Evolutionary conservation across 2,797 vertebrate species (phyloP).

Genomic region (Bucorvus abyssinicus): DNA sequence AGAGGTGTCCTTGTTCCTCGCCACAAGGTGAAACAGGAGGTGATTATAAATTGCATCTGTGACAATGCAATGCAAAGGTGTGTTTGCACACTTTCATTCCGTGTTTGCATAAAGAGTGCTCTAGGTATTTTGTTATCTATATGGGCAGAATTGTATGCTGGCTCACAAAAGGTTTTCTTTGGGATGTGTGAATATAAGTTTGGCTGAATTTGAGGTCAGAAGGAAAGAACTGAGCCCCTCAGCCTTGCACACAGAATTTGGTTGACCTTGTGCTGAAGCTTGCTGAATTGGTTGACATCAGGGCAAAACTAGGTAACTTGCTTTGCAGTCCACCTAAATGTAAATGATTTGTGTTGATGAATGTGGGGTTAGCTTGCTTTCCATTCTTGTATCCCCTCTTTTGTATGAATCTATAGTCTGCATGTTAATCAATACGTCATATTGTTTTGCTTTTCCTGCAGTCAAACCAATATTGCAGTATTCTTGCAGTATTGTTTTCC

Average conservation of each 20-base stretch:
- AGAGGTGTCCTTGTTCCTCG: background rate
- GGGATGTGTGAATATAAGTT: rapidly evolving
- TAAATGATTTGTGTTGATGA: background rate
- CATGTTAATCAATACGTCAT: background rate
- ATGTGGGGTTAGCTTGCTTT: background rate
- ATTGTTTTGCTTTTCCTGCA: background rate
- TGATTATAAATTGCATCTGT: background rate
- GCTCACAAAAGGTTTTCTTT: background rate
- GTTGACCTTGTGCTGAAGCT: background rate
- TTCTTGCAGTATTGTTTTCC: background rate
- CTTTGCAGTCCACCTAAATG: background rate
- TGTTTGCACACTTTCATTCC: background rate
- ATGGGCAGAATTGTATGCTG: background rate
- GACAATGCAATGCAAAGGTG: background rate
- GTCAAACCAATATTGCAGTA: background rate
- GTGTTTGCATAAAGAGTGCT: background rate
- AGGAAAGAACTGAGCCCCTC: background rate
- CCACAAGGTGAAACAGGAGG: background rate
- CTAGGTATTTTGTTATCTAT: background rate
- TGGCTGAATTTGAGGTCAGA: background rate
- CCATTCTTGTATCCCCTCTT: background rate
- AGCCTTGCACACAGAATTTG: background rate
- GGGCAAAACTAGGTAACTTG: background rate
- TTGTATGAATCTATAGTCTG: background rate
- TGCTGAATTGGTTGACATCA: background rate